Evolutionary conservation across 2,888 invertebrate species (phyloP), one percentile per base, ranked within the genome.

Genomic region (Chymomyza amoena): DNA sequence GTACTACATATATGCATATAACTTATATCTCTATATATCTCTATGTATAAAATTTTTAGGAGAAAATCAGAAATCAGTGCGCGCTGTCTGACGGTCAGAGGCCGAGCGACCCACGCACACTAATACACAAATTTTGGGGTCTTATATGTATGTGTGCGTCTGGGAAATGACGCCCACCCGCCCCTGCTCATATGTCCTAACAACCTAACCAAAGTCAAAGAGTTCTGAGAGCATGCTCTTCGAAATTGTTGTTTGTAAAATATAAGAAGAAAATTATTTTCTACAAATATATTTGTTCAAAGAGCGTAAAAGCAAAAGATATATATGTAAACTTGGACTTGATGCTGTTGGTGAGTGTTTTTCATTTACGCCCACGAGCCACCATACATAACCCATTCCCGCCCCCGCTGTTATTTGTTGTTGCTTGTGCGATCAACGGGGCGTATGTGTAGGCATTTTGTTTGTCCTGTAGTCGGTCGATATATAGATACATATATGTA

Each of bases 61-160:
- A 54, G 54, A 54, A 54, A 9, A 13, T 45, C 39, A 45, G 59
- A 74, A 61, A 72, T 68, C 57, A 61, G 67, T 69, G 70, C 65
- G 70, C 65, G 70, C 63, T 36, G 65, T 81, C 62, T 73, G 84
- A 83, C 79, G 83, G 88, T 84, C 84, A 84, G 84, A 88, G 85
- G 89, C 88, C 88, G 88, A 77, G 66, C 78, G 81, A 88, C 84
- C 88, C 87, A 87, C 84, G 82, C 87, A 87, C 67, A 78, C 78
- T 66, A 63, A 51, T 69, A 45, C 56, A 45, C 25, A 13, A 15
- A 57, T n/a, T 25, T 61, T n/a, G n/a, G n/a, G 25, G 56, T 62
- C 39, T 63, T n/a, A 20, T 63, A 18, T 39, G 36, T 32, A 32
- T 54, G 20, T 64, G 18, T 71, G 52, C 32, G 56, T 61, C 54